Evolutionary conservation across 2,888 invertebrate species (phyloP), one percentile per base, ranked within the genome.

Genomic region (Netelia virgata): DNA sequence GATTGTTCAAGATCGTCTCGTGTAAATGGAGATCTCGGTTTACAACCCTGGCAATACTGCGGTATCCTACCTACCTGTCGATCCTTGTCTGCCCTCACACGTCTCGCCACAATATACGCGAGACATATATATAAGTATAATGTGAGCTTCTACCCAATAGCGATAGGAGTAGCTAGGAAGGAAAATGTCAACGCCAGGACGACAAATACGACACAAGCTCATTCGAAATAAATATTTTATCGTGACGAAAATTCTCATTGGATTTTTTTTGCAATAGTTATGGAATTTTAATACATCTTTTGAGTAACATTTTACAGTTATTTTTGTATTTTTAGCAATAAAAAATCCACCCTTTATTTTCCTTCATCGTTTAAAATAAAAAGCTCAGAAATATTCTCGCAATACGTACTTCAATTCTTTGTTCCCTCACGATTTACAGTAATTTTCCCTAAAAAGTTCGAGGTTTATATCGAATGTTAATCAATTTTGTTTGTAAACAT

Each of bases 1-100:
- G 75, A 82, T 83, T 85, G 74, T 53, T 59, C 53, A 72, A 70
- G 83, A 78, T 70, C 28, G 78, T 68, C 76, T 68, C 64, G 28
- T 47, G 74, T 83, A 78, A 81, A 83, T 75, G 55, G 73, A 74
- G 81, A 80, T 61, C 20, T 55, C 43, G 50, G 59, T 61, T 41
- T 66, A 78, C 70, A 72, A 81, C 57, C 70, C 64, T 20, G 63
- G 43, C 23, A 70, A 53, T 57, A 14, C 36, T 50, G 53, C 66
- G 50, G 14, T 10, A 55, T 70, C 53, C 18, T 36, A 14, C 16
- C 55, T 53, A 70, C 70, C 18, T 41, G 55, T 57, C 41, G 36
- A 20, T 59, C 11, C 43, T 41, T 73, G 41, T 61, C 59, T n/a
- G 61, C 9, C 10, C 61, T 36, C 11, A 28, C 55, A 14, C 20